phyloP scores from a whole-genome alignment of 1,140 invertebrate genomes.

The Cydia pomonella region DNA sequence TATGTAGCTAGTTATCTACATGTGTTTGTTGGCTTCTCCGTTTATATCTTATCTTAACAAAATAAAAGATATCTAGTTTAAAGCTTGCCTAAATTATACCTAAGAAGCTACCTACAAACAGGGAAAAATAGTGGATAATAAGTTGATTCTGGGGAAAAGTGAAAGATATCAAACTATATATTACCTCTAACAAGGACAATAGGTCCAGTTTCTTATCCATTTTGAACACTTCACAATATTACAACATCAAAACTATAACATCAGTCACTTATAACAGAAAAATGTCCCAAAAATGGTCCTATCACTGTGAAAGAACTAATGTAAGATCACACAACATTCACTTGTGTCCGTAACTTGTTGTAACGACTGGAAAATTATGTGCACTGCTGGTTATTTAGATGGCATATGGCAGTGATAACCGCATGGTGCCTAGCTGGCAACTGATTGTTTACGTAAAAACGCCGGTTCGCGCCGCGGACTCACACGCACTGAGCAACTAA shows the following conservation, averaged over 20 bases:
- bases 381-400: conserved; percentile 46
- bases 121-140: not conserved
- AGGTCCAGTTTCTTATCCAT: conserved; percentile 80
- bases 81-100: not conserved
- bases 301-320: conserved; percentile 38
- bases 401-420: conserved; percentile 70
- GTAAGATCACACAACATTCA: conserved; percentile 39
- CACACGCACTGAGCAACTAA: conserved; percentile 40
- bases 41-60: conserved; percentile 4
- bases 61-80: not conserved
- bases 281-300: conserved; percentile 12
- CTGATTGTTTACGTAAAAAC: conserved; percentile 40
- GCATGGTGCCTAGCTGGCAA: conserved; percentile 78
- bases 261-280: conserved; percentile 44
- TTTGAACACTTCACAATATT: conserved; percentile 53
- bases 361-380: conserved; percentile 36
- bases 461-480: conserved; percentile 41
- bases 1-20: not conserved
- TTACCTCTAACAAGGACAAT: conserved; percentile 78
- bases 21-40: not conserved
- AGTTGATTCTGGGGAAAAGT: not conserved
- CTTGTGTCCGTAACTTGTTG: conserved; percentile 35
- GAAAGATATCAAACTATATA: conserved; percentile 3
- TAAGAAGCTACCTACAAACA: conserved; percentile 8
- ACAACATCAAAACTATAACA: conserved; percentile 56